These are phyloP conservation scores for Melanotus villosus DNA, from an alignment of 2,888 invertebrate species.

Conservation along the genomic window DNA sequence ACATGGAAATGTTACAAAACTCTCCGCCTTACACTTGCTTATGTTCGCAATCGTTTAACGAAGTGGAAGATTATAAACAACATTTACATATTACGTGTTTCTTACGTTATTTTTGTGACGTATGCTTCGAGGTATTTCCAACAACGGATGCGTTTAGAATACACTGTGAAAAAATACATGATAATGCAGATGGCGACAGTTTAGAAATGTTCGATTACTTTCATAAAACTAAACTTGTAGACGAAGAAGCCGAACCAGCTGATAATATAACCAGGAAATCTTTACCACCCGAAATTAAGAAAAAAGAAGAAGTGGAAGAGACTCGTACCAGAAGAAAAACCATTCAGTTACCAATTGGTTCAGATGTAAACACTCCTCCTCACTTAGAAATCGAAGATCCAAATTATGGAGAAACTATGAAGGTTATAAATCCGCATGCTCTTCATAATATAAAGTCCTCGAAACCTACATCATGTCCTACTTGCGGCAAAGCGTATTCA, in stretches of 20 bases:
- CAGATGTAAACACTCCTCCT: background rate
- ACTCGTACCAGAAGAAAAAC: conserved; percentile 13
- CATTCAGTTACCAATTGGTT: conserved; percentile 2
- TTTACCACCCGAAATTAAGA: background rate
- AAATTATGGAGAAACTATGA: conserved; percentile 12
- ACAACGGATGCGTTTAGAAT: conserved; percentile 62
- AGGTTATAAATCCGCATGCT: conserved; percentile 15
- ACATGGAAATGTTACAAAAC: conserved; percentile 51
- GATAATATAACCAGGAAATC: background rate
- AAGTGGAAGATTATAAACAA: conserved; percentile 61
- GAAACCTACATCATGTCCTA: conserved; percentile 66
- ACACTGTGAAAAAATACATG: conserved; percentile 62
- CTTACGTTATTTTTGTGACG: conserved; percentile 64
- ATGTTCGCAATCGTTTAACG: conserved; percentile 59
- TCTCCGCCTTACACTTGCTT: conserved; percentile 56
- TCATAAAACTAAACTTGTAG: conserved; percentile 44
- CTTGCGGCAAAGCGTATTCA: conserved; percentile 72
- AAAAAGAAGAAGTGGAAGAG: background rate
- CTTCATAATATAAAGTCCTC: conserved; percentile 29
- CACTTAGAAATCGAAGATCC: conserved; percentile 28
- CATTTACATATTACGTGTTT: conserved; percentile 62
- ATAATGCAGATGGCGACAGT: conserved; percentile 57
- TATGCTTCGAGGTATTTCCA: conserved; percentile 61
- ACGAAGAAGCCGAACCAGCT: background rate
- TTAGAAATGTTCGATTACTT: conserved; percentile 52